These are phyloP conservation scores for Scomber japonicus DNA, from an alignment of 2,113 vertebrate species.

Conservation along the genomic window DNA sequence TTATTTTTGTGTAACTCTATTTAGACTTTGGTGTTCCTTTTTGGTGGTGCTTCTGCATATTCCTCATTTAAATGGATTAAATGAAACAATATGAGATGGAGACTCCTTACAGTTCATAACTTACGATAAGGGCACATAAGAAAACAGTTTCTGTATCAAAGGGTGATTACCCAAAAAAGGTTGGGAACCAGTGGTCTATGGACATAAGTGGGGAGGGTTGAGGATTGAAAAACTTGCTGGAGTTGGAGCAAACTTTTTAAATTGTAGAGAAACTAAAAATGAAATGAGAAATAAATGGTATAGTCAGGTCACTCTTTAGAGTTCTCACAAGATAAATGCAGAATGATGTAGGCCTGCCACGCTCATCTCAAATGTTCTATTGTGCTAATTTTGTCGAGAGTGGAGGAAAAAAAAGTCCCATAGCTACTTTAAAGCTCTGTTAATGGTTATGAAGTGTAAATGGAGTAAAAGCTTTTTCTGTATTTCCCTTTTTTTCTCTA, in stretches of 20 bases:
- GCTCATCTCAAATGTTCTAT: not conserved
- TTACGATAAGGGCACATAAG: no score
- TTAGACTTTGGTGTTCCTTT: no score
- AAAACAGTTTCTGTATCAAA: no score
- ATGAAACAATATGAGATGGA: no score
- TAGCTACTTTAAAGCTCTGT: not conserved
- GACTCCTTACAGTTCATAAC: no score
- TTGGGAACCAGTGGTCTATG: not conserved
- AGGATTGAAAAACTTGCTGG: not conserved
- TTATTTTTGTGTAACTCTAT: no score
- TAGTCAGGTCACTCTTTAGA: not conserved
- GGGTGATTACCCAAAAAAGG: no score
- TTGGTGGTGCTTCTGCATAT: no score
- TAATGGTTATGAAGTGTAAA: constrained; percentile 1
- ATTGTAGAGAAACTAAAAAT: not conserved
- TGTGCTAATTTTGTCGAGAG: not conserved
- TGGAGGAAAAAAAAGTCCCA: not conserved
- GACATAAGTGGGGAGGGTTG: not conserved
- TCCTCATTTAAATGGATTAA: no score
- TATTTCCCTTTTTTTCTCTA: constrained; percentile 2
- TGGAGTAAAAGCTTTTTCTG: constrained; percentile 1
- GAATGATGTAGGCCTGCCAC: not conserved
- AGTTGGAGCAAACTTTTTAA: not conserved
- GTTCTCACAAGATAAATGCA: not conserved
- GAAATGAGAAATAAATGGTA: not conserved